phyloP scores from a whole-genome alignment of 2,113 vertebrate species.

The Psephotus haematonotus region DNA sequence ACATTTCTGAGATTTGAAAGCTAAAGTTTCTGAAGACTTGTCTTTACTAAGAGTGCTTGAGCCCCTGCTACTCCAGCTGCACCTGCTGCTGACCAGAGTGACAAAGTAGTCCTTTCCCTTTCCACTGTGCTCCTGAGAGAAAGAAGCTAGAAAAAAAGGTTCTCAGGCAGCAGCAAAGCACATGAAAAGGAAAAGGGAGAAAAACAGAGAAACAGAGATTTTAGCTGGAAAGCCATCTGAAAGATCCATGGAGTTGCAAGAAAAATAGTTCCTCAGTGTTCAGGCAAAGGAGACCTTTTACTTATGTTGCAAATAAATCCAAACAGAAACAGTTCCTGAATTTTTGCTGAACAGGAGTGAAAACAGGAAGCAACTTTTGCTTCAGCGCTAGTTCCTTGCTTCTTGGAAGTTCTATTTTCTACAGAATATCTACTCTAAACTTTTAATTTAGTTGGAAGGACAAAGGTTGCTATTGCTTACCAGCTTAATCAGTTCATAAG shows the following conservation, averaged over 20 bases:
- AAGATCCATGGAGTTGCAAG: background rate
- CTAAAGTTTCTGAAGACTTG: background rate
- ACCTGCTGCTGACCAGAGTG: background rate
- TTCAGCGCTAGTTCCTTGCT: background rate
- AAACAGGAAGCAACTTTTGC: background rate
- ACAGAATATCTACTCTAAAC: background rate
- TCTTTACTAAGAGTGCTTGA: background rate
- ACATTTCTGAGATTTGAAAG: background rate
- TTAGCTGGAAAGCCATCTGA: background rate
- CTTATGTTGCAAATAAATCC: background rate
- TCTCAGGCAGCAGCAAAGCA: background rate
- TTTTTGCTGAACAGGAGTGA: background rate
- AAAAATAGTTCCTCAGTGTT: background rate
- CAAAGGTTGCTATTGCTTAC: background rate
- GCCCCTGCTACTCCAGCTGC: background rate
- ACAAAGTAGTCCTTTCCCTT: background rate
- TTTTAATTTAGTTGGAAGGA: background rate
- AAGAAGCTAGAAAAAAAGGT: background rate
- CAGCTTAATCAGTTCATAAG: background rate
- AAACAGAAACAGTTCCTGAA: background rate
- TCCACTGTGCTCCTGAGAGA: rapidly evolving
- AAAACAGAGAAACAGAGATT: background rate
- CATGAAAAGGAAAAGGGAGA: background rate
- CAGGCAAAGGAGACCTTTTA: background rate
- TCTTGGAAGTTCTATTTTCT: background rate